Evolutionary conservation across 1,140 invertebrate species (phyloP).

Genomic region (Hormaphis cornu): DNA sequence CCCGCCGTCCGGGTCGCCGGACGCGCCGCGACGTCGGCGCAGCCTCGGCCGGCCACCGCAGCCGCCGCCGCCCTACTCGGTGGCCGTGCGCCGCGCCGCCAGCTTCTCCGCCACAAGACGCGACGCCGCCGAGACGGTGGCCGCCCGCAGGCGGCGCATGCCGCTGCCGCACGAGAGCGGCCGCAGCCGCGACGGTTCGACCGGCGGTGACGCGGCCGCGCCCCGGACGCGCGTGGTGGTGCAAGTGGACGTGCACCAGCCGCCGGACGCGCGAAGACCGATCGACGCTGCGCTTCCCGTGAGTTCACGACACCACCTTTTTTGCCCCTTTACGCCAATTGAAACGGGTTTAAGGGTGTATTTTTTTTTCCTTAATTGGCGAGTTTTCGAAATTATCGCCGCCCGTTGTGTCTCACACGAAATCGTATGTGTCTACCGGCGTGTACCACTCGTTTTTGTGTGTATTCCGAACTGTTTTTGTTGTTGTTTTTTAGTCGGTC

Average conservation of each 20-base stretch:
- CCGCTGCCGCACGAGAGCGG: not conserved
- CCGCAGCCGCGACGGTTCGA: not conserved
- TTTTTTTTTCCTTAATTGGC: no score
- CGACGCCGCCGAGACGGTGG: not conserved
- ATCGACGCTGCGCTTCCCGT: not conserved
- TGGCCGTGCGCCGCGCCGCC: slow-evolving; percentile 25
- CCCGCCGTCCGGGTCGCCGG: not conserved
- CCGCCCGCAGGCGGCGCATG: not conserved
- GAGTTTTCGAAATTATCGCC: no score
- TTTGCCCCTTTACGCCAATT: no score
- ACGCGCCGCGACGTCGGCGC: not conserved
- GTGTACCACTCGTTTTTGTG: no score
- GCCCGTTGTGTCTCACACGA: no score
- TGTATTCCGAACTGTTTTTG: no score
- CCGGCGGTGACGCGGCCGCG: not conserved
- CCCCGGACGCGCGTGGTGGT: not conserved
- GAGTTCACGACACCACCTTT: not conserved
- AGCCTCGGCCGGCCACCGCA: not conserved
- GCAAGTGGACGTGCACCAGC: not conserved
- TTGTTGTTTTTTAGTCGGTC: no score
- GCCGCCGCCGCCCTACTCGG: slow-evolving; percentile 15
- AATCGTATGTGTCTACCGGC: no score
- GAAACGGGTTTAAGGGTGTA: no score
- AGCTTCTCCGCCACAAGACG: slow-evolving; percentile 25
- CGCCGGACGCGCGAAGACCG: not conserved